Conservation (phyloP, 2,888 invertebrate genomes). For the Dimorphilus gyrociliatus region DNA sequence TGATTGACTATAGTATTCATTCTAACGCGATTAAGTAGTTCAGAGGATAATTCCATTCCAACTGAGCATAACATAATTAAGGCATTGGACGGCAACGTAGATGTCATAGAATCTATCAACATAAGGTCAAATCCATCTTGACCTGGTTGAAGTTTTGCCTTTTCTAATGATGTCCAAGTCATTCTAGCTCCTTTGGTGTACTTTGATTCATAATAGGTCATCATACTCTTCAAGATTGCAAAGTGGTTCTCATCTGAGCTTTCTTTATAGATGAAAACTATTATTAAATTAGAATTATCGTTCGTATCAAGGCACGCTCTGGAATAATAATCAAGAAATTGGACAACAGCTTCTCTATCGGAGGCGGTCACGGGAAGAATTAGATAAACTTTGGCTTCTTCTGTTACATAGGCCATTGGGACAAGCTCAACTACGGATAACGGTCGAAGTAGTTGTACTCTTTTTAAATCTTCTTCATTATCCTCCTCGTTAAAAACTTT, state of each 20-base stretch:
- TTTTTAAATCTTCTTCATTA: slow-evolving; percentile 22
- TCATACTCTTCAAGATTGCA: slow-evolving; percentile 48
- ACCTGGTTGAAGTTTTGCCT: slow-evolving; percentile 15
- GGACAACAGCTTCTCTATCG: slow-evolving; percentile 43
- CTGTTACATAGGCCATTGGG: slow-evolving; percentile 85
- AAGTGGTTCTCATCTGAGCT: slow-evolving; percentile 42
- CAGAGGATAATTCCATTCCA: slow-evolving; percentile 24
- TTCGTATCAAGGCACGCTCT: slow-evolving; percentile 55
- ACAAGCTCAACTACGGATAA: slow-evolving; percentile 73
- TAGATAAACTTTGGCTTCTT: slow-evolving; percentile 64
- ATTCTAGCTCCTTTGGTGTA: slow-evolving; percentile 51
- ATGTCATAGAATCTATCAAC: slow-evolving; percentile 51
- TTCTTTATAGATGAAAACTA: slow-evolving; percentile 47
- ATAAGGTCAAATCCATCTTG: too few relatives aligned
- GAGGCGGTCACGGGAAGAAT: slow-evolving; percentile 50
- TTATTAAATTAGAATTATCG: slow-evolving; percentile 58
- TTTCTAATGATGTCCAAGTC: slow-evolving; percentile 38
- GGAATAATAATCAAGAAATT: slow-evolving; percentile 57
- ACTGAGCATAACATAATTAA: slow-evolving; percentile 21
- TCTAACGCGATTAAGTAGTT: slow-evolving; percentile 72
- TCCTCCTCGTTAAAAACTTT: slow-evolving; percentile 16
- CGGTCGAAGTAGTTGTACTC: slow-evolving; percentile 64
- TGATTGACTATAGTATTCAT: slow-evolving; percentile 80
- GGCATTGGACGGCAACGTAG: slow-evolving; percentile 51
- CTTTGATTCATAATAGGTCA: slow-evolving; percentile 46